Evolutionary conservation across 1,140 invertebrate species (phyloP), one percentile per base, ranked within the genome.

Genomic region (Agraylea sexmaculata): DNA sequence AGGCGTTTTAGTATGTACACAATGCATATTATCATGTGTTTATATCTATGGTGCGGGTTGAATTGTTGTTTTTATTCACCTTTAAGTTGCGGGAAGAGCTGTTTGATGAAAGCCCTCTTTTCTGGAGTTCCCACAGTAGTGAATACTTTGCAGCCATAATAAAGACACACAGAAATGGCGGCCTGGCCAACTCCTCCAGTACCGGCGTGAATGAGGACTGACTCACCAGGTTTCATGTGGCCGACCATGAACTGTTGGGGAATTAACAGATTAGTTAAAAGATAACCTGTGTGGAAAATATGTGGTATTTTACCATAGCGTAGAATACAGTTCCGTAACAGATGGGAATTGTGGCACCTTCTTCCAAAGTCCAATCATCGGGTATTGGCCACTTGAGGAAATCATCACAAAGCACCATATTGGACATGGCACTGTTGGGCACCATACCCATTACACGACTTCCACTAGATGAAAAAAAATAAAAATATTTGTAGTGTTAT

Each of bases 171-270:
- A 37, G 76, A 70, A 51, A 91, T 89, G 22, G 86, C 84, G 1
- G 86, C 85, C 53, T 87, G 77, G 0, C 87, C 87, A n/a, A 91
- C 83, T 19, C 85, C 87, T 16, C 87, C 87, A 40, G 79, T 79
- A 8, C 87, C 88, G n/a, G 87, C 80, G 59, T 92, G 88, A 52
- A 92, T 88, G 1, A 90, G 68, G 16, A 90, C 68, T 1, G 66
- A 71, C 47, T 87, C 80, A 2, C 81, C 82, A 36, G 66, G 68
- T 41, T 70, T 59, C 40, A 89, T 71, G 36, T 73, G 60, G 7
- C 75, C 78, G 19, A 60, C 54, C 57, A 71, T 67, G n/a, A 73
- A 60, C 63, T 66, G 33, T n/a, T n/a, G n/a, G n/a, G n/a, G n/a
- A n/a, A n/a, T n/a, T n/a, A n/a, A n/a, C n/a, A n/a, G n/a, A n/a